Conservation (phyloP, 1,140 invertebrate genomes). For the Berghia stephanieae region DNA sequence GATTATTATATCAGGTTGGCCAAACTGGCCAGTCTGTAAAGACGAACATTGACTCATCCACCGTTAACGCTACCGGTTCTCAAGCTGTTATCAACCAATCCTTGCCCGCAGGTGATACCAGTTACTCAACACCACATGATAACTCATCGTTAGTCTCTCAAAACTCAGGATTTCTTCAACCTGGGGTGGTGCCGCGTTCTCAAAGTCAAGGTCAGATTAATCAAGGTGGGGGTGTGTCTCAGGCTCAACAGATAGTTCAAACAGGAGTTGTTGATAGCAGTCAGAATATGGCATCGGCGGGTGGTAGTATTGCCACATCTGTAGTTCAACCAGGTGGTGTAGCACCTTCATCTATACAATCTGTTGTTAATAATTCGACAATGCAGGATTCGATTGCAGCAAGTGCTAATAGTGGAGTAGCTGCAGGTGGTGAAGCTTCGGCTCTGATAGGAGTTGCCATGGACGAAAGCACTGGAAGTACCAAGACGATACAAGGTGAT, state of each 20-base stretch:
- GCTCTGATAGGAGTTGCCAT: slow-evolving; percentile 17
- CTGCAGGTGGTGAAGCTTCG: no score
- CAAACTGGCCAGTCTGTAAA: neutral
- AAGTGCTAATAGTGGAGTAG: neutral
- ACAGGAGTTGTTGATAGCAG: neutral
- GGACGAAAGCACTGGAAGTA: slow-evolving; percentile 26
- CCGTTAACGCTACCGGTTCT: neutral
- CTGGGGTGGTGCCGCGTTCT: neutral
- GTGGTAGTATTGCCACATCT: neutral
- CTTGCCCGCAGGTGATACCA: neutral
- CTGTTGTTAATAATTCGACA: neutral
- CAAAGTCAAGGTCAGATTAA: slow-evolving; percentile 9
- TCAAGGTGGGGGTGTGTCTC: neutral
- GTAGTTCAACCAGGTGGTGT: neutral
- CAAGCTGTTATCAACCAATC: neutral
- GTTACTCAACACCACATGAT: no score
- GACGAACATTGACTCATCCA: neutral
- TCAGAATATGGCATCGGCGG: neutral
- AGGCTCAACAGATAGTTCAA: neutral
- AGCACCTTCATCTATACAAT: neutral
- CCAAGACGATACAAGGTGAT: slow-evolving; percentile 16
- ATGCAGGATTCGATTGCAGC: neutral
- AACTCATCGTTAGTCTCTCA: neutral
- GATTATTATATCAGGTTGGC: neutral
- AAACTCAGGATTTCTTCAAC: neutral